phyloP scores from a whole-genome alignment of 2,888 invertebrate genomes.

The Zhuqinia jingwanae region DNA sequence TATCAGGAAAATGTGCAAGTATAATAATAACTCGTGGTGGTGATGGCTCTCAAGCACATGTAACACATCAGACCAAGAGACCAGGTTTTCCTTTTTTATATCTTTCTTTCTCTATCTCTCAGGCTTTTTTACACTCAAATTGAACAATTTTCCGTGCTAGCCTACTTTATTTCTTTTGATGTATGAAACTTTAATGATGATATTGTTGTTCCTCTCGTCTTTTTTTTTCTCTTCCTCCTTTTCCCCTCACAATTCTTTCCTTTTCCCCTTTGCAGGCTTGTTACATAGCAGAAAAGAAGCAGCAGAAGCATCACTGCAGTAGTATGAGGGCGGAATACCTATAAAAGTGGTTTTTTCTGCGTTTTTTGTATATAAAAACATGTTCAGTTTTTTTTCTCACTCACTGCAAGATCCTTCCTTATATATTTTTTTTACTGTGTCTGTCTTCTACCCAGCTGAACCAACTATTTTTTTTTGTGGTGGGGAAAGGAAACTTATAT shows the following conservation, averaged over 20 bases:
- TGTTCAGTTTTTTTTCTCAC: not conserved
- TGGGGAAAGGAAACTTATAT: no score
- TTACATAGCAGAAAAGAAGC: constrained; percentile 21
- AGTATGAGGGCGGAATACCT: no score
- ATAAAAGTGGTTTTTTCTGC: not conserved
- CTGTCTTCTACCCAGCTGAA: not conserved
- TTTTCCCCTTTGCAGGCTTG: constrained; percentile 43
- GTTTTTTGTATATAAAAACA: not conserved
- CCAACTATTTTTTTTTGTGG: constrained; percentile 43
- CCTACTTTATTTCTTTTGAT: constrained; percentile 78
- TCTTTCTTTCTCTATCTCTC: not conserved
- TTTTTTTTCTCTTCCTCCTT: constrained; percentile 54
- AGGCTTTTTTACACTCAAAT: constrained; percentile 44
- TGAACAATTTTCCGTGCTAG: constrained; percentile 73
- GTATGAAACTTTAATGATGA: constrained; percentile 79
- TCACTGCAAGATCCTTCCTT: no score
- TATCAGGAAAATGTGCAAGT: not conserved
- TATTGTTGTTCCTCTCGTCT: constrained; percentile 76
- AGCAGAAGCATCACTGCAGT: no score
- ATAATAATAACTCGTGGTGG: not conserved
- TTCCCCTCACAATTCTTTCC: constrained; percentile 58
- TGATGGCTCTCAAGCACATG: constrained; percentile 16
- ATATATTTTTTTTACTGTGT: no score
- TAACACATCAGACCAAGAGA: not conserved
- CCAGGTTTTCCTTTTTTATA: constrained; percentile 28